Evolutionary conservation across 2,113 vertebrate genomes (phyloP).

Genomic region (Apaloderma vittatum): DNA sequence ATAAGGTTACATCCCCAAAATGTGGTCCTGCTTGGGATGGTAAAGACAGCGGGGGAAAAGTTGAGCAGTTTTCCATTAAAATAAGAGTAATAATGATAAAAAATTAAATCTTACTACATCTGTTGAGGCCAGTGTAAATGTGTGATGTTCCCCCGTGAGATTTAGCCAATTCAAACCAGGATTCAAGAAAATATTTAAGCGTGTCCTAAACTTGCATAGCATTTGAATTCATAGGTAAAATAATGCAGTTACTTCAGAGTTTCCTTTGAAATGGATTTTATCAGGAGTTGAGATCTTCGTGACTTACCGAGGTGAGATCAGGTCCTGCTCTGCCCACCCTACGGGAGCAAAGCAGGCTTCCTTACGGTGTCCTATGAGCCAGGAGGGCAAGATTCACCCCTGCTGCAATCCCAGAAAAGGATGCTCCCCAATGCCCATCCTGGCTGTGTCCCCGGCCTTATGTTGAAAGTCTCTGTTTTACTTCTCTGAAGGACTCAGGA

Average conservation of each 20-base stretch:
- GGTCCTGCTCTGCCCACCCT: background rate
- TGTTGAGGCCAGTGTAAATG: background rate
- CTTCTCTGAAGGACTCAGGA: constrained; percentile 33
- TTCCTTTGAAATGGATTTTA: background rate
- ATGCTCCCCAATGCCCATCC: background rate
- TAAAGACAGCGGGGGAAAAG: background rate
- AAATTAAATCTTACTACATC: background rate
- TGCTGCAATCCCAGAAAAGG: background rate
- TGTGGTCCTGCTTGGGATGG: background rate
- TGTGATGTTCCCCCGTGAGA: fast-evolving
- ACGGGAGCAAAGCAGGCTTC: fast-evolving
- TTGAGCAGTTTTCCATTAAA: background rate
- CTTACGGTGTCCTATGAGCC: fast-evolving
- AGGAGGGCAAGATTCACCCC: too few species aligned
- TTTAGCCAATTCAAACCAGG: fast-evolving
- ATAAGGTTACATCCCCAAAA: background rate
- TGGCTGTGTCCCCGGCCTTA: background rate
- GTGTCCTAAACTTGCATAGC: background rate
- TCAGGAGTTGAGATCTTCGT: background rate
- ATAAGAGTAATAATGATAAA: background rate
- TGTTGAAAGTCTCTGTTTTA: background rate
- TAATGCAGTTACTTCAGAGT: background rate
- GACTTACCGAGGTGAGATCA: background rate
- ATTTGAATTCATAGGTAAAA: background rate
- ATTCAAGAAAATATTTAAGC: background rate